Percentiles rank a stretch among this genome's conserved stretches.
These are phyloP conservation scores for Drosophila algonquin DNA, from an alignment of 2,888 invertebrate genomes.

Conservation along the genomic window DNA sequence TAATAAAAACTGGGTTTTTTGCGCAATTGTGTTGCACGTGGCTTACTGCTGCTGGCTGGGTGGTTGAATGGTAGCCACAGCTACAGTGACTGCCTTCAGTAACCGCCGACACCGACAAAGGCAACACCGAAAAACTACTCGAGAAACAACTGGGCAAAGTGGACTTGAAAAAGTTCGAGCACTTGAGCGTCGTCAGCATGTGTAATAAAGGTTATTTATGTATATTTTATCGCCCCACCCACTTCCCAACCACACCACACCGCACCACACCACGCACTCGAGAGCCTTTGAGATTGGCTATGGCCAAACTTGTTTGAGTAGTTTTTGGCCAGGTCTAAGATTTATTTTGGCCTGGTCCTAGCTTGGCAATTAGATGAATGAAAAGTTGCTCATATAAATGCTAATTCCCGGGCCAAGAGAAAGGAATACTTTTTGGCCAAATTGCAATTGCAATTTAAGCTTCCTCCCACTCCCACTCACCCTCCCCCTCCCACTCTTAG, in stretches of 20 bases:
- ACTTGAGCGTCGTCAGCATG: slow-evolving; percentile 73
- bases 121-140: slow-evolving; percentile 64
- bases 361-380: slow-evolving; percentile 70
- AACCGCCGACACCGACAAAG: slow-evolving; percentile 11
- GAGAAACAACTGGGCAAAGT: slow-evolving; percentile 74
- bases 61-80: too few relatives aligned
- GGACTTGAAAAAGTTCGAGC: slow-evolving; percentile 77
- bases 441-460: slow-evolving; percentile 54
- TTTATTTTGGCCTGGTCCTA: slow-evolving; percentile 65
- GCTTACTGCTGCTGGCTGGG: slow-evolving; percentile 2
- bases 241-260: slow-evolving; percentile 10
- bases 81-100: neutral
- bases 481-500: neutral
- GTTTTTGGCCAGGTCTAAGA: slow-evolving; percentile 46
- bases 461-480: slow-evolving; percentile 14
- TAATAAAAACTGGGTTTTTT: slow-evolving; percentile 29
- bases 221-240: slow-evolving; percentile 68
- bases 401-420: slow-evolving; percentile 45
- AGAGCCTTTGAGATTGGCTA: slow-evolving; percentile 45
- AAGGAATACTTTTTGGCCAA: slow-evolving; percentile 21
- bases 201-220: slow-evolving; percentile 79
- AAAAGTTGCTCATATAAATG: slow-evolving; percentile 73
- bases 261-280: neutral
- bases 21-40: slow-evolving; percentile 28
- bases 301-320: slow-evolving; percentile 54